A percentile compares a stretch with the other conserved stretches of the same genome.
Conservation (phyloP, 2,113 vertebrate species). For the Pachypanchax playfairii region DNA sequence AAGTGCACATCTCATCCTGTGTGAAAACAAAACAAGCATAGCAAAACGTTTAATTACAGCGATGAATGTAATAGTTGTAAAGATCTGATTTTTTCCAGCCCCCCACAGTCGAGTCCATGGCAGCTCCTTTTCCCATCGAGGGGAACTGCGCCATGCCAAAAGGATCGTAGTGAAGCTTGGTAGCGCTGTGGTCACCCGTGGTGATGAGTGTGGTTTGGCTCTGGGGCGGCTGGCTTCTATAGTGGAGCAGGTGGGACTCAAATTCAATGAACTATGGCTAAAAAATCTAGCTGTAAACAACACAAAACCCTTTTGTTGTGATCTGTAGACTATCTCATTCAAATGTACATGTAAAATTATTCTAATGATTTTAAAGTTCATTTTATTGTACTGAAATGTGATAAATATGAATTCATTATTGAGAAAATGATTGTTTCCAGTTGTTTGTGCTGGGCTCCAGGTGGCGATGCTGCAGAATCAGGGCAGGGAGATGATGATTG, state of each 20-base stretch:
- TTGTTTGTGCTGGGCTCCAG: constrained; percentile 66
- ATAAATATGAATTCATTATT: background rate
- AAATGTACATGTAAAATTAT: too few species aligned
- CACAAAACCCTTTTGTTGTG: background rate
- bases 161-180: constrained; percentile 96
- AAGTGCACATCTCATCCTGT: too few species aligned
- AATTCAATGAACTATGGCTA: background rate
- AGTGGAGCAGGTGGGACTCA: constrained; percentile 91
- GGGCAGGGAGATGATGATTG: constrained; percentile 97
- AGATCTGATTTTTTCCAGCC: constrained; percentile 48
- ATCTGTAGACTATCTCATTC: too few species aligned
- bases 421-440: constrained; percentile 9
- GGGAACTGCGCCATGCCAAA: constrained; percentile 92
- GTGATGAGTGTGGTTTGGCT: constrained; percentile 95
- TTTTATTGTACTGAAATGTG: background rate
- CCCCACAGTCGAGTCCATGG: constrained; percentile 82
- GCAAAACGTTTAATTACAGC: background rate
- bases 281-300: background rate
- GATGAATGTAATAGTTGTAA: background rate
- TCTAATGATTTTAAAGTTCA: too few species aligned
- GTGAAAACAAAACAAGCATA: too few species aligned
- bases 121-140: constrained; percentile 90
- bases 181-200: constrained; percentile 95
- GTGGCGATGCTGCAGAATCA: constrained; percentile 96
- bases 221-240: constrained; percentile 95